Conservation (phyloP, 2,797 vertebrate genomes). For the Neosilurus hyrtlii region DNA sequence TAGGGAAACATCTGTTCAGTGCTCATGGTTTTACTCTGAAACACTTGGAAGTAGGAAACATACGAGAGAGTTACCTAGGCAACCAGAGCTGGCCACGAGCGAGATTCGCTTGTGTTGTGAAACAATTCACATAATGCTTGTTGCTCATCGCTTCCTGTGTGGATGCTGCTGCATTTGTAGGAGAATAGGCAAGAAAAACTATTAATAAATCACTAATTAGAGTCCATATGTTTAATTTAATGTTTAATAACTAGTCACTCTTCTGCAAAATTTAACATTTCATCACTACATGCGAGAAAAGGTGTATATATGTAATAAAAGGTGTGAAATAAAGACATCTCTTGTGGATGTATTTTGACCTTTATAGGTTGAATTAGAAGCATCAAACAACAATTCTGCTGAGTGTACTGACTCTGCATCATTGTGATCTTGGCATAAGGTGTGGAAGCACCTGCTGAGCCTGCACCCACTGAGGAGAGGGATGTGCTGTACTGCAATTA, state of each 20-base stretch:
- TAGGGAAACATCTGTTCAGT: too few relatives aligned
- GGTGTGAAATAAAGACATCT: neutral
- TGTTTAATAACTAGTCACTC: neutral
- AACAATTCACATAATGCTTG: too few relatives aligned
- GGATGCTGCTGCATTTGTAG: too few relatives aligned
- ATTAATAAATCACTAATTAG: too few relatives aligned
- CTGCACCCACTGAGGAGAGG: neutral
- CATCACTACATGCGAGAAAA: neutral
- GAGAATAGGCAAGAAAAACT: too few relatives aligned
- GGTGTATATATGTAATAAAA: neutral
- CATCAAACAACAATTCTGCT: constrained; percentile 2
- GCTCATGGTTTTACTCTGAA: too few relatives aligned
- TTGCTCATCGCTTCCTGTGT: too few relatives aligned
- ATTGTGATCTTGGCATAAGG: neutral
- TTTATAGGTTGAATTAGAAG: neutral
- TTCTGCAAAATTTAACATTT: neutral
- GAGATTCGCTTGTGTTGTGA: too few relatives aligned
- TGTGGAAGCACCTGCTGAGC: neutral
- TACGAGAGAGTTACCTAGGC: too few relatives aligned
- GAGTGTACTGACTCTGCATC: neutral
- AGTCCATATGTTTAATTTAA: neutral
- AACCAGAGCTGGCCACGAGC: too few relatives aligned
- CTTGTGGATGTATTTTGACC: neutral
- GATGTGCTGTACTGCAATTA: neutral
- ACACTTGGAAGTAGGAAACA: too few relatives aligned